Evolutionary conservation across 2,113 vertebrate genomes (phyloP).

Genomic region (Semnornis frantzii): DNA sequence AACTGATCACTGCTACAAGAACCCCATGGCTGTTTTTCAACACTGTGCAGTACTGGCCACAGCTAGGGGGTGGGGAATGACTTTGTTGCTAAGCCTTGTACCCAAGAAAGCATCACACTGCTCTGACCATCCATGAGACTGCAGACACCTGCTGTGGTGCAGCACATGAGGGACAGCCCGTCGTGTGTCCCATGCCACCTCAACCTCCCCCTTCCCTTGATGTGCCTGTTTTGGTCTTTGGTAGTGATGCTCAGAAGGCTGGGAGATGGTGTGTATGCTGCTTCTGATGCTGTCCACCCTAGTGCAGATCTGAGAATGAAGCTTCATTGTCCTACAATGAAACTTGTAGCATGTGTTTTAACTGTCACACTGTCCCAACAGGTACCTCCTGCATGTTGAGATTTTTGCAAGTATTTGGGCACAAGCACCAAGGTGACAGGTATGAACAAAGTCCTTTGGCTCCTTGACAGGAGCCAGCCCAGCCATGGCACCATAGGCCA

Average conservation of each 20-base stretch:
- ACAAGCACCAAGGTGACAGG: background rate
- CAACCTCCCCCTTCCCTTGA: background rate
- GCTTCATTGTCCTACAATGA: background rate
- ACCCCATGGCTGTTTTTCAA: background rate
- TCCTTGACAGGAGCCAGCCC: rapidly evolving
- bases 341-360: background rate
- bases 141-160: rapidly evolving
- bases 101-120: rapidly evolving
- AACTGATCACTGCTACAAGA: background rate
- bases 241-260: background rate
- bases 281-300: background rate
- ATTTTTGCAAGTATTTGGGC: background rate
- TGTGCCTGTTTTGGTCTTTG: background rate
- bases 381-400: background rate
- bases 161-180: background rate
- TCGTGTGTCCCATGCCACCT: background rate
- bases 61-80: background rate
- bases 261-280: background rate
- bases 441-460: background rate
- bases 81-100: background rate
- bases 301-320: background rate
- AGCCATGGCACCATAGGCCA: background rate
- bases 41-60: rapidly evolving
- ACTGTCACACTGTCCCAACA: background rate
- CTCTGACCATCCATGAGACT: background rate